Evolutionary conservation across 1,140 invertebrate genomes (phyloP).

Genomic region (Cyclina sinensis): DNA sequence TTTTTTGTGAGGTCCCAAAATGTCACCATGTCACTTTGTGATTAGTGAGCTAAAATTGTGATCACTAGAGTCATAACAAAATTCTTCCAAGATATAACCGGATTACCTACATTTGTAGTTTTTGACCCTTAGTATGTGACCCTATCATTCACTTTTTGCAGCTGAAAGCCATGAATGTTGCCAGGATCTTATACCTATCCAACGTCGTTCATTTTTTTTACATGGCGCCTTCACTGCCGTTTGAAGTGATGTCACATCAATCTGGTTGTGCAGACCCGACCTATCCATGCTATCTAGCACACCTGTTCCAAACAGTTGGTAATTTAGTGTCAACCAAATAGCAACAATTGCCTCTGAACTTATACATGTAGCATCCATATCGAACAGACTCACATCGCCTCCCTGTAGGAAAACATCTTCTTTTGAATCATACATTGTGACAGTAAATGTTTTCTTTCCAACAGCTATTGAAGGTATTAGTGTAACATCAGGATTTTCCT

Average conservation of each 20-base stretch:
- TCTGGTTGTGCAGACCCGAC: conserved; percentile 14
- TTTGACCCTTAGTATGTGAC: conserved; percentile 11
- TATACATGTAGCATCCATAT: background rate
- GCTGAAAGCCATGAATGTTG: background rate
- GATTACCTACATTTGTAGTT: conserved; percentile 13
- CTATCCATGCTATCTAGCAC: conserved; percentile 23
- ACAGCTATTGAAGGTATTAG: conserved; percentile 37
- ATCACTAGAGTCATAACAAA: conserved; percentile 13
- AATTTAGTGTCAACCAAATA: conserved; percentile 37
- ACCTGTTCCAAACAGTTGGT: conserved; percentile 15
- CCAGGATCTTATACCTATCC: conserved; percentile 11
- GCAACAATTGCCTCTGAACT: background rate
- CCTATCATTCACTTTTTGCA: conserved; percentile 12
- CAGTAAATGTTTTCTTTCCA: background rate
- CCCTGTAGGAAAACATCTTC: conserved; percentile 36
- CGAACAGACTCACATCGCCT: background rate
- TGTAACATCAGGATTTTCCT: conserved; percentile 20
- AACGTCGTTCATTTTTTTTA: background rate
- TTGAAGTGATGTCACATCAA: conserved; percentile 25
- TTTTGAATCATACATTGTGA: conserved; percentile 31
- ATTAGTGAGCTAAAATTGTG: conserved; percentile 13
- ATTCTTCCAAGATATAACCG: conserved; percentile 12
- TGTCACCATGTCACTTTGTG: conserved; percentile 11
- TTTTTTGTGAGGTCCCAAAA: conserved; percentile 12
- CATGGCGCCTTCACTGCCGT: conserved; percentile 11